A percentile compares a stretch with the other conserved stretches of the same genome.
phyloP scores from a whole-genome alignment of 2,113 vertebrate genomes.

The Toxostoma redivivum region DNA sequence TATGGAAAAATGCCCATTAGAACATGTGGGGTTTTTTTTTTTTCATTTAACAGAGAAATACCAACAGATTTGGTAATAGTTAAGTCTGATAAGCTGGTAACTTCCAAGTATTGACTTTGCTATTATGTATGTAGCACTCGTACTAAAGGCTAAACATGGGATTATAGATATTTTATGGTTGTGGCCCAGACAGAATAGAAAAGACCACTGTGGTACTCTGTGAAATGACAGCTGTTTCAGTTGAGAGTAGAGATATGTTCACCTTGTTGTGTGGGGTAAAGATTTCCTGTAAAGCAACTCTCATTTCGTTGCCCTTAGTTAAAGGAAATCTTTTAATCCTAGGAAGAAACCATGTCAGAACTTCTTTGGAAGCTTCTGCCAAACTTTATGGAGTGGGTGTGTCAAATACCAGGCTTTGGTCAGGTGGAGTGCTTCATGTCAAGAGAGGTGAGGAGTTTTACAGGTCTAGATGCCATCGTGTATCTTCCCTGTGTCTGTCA shows the following conservation, averaged over 20 bases:
- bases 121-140: not conserved
- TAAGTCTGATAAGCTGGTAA: not conserved
- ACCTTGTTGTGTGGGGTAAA: rapidly evolving
- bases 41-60: not conserved
- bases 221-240: not conserved
- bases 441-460: not conserved
- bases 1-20: not conserved
- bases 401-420: not conserved
- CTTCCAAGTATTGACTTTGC: not conserved
- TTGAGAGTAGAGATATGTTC: not conserved
- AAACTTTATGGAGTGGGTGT: not conserved
- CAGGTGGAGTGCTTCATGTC: not conserved
- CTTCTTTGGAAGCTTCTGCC: not conserved
- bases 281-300: not conserved
- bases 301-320: not conserved
- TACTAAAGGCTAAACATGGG: not conserved
- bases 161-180: not conserved
- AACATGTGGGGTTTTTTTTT: not conserved
- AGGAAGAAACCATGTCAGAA: not conserved
- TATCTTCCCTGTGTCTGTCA: not conserved
- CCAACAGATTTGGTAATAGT: not conserved
- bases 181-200: not conserved
- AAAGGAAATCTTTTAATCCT: not conserved
- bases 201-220: not conserved
- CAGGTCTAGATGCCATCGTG: not conserved